These are phyloP conservation scores for Limnephilus rhombicus DNA, from an alignment of 2,888 invertebrate species.

Conservation along the genomic window DNA sequence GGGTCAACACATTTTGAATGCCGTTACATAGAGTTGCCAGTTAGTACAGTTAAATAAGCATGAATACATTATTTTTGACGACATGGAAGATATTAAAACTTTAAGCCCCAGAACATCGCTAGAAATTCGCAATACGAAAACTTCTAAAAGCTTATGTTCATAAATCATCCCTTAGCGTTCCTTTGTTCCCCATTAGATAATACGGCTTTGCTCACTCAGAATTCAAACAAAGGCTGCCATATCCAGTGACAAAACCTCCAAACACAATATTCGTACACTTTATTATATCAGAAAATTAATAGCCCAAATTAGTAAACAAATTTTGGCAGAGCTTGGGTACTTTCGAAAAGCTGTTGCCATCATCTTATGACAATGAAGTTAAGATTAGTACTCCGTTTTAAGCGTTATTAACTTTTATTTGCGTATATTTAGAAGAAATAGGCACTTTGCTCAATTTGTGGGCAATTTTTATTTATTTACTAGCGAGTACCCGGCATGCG, in stretches of 20 bases:
- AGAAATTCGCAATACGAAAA: background rate
- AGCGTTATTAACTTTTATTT: background rate
- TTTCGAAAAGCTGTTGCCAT: background rate
- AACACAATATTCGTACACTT: background rate
- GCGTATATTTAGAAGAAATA: too few relatives aligned
- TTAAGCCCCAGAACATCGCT: background rate
- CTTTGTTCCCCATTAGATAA: background rate
- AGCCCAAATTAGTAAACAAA: background rate
- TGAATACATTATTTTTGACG: background rate
- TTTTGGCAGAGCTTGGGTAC: background rate
- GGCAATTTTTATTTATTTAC: too few relatives aligned
- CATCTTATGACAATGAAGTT: background rate
- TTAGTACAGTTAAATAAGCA: background rate
- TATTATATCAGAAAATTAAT: background rate
- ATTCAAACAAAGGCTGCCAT: background rate
- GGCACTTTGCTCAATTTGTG: too few relatives aligned
- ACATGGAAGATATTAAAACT: background rate
- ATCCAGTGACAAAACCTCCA: background rate
- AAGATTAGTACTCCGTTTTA: background rate
- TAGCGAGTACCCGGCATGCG: too few relatives aligned
- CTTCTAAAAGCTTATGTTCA: constrained; percentile 16
- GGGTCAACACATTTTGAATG: background rate
- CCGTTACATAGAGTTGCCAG: background rate
- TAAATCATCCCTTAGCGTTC: background rate
- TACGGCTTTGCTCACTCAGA: background rate